Evolutionary conservation across 1,140 invertebrate species (phyloP), one percentile per base, ranked within the genome.

Genomic region (Formica exsecta): DNA sequence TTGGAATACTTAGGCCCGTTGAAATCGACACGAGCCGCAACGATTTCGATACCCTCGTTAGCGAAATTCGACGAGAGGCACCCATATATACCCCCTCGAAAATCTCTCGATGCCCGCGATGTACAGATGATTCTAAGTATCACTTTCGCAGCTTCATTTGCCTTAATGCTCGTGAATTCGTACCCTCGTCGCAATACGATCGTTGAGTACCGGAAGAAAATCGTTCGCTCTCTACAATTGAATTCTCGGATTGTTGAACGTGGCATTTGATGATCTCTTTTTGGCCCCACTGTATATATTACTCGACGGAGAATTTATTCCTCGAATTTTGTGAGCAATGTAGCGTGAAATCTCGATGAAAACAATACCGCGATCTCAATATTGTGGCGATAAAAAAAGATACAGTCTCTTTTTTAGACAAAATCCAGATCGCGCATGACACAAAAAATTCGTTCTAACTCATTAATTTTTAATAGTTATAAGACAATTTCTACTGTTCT

Each of bases 11-110:
- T 88, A 79, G 16, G 71, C 64, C 9, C 54, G 22, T 59, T 25
- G 44, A 54, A 44, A 85, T 89, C 89, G 74, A 87, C 79, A 36
- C 66, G 68, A 73, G 51, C 57, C 38, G 83, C 32, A 70, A 86
- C 89, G 86, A 88, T 90, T 90, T 90, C 73, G 89, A 87, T 90
- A 84, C 75, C 86, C 74, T 89, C 73, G 88, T 90, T 90, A 90
- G 75, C 13, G 29, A 44, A 54, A 59, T 62, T 61, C 68, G 59
- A 74, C 79, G 68, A 74, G 68, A 61, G 38, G 54, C 25, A 19
- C 38, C 54, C 22, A 11, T 48, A 48, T 11, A 44, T 11, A 59
- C 38, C 68, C 68, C 68, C 70, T 74, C 38, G n/a, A 9, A 61
- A 32, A 83, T 48, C 38, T 48, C 25, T 32, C 38, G 22, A 22